Base-by-base conservation (phyloP, 2,113 vertebrate genomes). In the Corvus cornix region DNA sequence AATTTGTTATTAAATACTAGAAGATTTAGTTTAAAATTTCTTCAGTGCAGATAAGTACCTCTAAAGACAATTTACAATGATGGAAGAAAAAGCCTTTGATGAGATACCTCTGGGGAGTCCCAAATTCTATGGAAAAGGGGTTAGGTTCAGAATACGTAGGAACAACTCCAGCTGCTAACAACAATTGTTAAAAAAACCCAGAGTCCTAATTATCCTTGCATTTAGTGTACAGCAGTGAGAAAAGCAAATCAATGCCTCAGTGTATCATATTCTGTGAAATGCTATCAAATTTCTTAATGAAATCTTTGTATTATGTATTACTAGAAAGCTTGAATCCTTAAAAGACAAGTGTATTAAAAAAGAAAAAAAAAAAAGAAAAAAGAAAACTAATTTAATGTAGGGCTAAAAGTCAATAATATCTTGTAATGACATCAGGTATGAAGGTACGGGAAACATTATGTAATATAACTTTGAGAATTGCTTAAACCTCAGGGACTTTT, bases 31-130 rank as follows among this genome's bases (percentile, higher is more conserved):
- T 69, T 66, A 41, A 89, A 94, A 37, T 27, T 67, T 1, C 59
- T 43, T 66, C 84, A 59, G 13, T 51, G 28, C 9, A 53, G 13
- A 78, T 28, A 69, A 76, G 21, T 39, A 67, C 6, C 12, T 91
- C 77, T 62, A 81, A 90, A 90, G 20, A 70, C 44, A 84, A 85
- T 82, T 44, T 55, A 66, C 28, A 67, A 74, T 84, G 23, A 49
- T 8, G 59, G 20, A 84, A 89, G 21, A 21, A 51, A 9, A 91
- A 91, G 10, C 2, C 4, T 26, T 62, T n/a, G 15, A 74, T 85
- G 37, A 49, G 5, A 2, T 67, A 14, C 4, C 12, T 37, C 43
- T 46, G 28, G 23, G 9, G 37, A 84, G 10, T 78, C 5, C 9
- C 17, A 70, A 7, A 55, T 70, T 55, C 39, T 28, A 7, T 19